Base-by-base conservation (phyloP, 2,113 vertebrate species). In the Mola mola region DNA sequence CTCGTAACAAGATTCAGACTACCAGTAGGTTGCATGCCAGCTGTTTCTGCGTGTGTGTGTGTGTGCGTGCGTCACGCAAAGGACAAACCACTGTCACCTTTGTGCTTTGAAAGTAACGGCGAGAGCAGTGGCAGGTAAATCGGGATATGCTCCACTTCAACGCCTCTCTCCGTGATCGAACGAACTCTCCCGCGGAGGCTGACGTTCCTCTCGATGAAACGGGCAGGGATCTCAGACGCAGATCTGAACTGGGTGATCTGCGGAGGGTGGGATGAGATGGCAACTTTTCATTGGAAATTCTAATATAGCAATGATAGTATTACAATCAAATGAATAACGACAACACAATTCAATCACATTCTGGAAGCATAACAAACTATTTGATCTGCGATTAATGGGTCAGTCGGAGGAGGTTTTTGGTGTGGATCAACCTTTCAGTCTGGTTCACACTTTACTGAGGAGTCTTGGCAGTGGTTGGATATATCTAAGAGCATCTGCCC, bases 61-160 rank as follows among this genome's bases (percentile, higher is more conserved):
- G 19, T 34, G n/a, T 21, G 16, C 47, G 29, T 17, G 46, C 4
- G 6, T 34, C 24, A 26, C 11, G 25, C 16, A 66, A 51, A 42
- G 24, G 10, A 43, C 20, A 26, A 1, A 0, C 36, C 46, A 2
- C 6, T 4, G 10, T 47, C 69, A 81, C 82, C 59, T 92, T 91
- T 90, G 94, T 94, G 79, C 85, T 80, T 94, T 66, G 72, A 90
- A 70, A 94, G 88, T 19, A 95, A 71, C 0, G 84, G 66, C 21
- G 95, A 87, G 55, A 97, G 4, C 41, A 96, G 19, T 12, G 96
- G 96, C 68, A 96, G 16, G 51, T 81, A 77, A 63, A 99, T 94
- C 1, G 96, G 96, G 72, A 96, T 6, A 55, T 99, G 96, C 49
- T 98, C 97, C 38, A 97, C 89, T 88, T 95, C 89, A 11, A 99